Evolutionary conservation across 35 echinoderm and acorn worm species (phyloP).

Genomic region (Hemicentrotus pulcherrimus): DNA sequence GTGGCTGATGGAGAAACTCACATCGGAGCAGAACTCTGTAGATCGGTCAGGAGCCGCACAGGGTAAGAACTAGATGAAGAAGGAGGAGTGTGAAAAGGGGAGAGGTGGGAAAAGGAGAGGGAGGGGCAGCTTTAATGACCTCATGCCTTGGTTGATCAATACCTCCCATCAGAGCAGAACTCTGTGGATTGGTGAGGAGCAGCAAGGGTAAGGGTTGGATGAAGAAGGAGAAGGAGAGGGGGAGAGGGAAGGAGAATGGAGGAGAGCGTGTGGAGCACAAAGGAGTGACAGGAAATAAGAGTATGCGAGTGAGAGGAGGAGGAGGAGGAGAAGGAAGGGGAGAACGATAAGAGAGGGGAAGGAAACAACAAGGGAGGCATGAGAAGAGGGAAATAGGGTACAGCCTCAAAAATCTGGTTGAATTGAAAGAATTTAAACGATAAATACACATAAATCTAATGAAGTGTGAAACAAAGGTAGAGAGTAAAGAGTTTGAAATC

Average conservation of each 20-base stretch:
- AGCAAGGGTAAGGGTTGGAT: conserved; percentile 60
- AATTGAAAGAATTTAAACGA: too few species aligned
- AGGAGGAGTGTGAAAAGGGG: conserved; percentile 68
- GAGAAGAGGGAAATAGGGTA: too few species aligned
- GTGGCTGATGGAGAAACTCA: conserved; percentile 99
- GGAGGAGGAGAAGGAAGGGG: neutral
- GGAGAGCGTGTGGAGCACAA: too few species aligned
- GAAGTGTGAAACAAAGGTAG: too few species aligned
- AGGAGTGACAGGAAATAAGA: too few species aligned
- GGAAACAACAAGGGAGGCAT: neutral
- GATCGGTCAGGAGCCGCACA: conserved; percentile 95
- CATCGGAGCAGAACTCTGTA: conserved; percentile 95
- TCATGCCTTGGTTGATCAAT: conserved; percentile 94
- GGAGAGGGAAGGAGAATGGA: too few species aligned
- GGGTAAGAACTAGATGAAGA: conserved; percentile 55
- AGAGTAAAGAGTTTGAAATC: too few species aligned
- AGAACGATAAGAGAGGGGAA: neutral
- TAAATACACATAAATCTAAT: too few species aligned
- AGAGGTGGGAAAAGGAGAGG: conserved; percentile 85
- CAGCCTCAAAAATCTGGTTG: too few species aligned
- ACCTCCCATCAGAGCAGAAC: conserved; percentile 89
- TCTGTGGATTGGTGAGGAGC: conserved; percentile 90
- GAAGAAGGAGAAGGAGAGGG: too few species aligned
- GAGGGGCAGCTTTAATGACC: conserved; percentile 89
- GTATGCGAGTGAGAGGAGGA: neutral